These are phyloP conservation scores for Trichacis sp. DNA, from an alignment of 2,888 invertebrate genomes.

Conservation along the genomic window DNA sequence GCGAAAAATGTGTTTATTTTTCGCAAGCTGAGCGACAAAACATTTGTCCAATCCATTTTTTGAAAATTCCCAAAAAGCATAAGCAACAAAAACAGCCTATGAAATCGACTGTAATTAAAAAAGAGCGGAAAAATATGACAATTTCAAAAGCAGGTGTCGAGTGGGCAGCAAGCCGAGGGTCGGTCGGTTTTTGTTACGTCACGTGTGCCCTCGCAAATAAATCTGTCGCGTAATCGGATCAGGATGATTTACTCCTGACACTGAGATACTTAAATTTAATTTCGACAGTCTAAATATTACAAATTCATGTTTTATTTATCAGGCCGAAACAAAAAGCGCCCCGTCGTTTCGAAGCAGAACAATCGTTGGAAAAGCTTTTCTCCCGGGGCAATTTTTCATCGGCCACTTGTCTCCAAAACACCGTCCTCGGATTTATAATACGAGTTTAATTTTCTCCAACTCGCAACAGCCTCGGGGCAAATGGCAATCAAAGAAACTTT, in stretches of 20 bases:
- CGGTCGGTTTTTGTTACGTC: constrained; percentile 65
- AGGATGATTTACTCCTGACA: constrained; percentile 44
- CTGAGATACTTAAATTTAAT: constrained; percentile 25
- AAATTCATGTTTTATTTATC: constrained; percentile 3
- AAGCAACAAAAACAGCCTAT: too few relatives aligned
- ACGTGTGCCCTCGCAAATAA: constrained; percentile 67
- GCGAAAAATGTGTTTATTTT: too few relatives aligned
- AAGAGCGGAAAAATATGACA: constrained; percentile 30
- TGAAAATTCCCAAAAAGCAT: neutral
- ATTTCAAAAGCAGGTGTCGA: constrained; percentile 50
- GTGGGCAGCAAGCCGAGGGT: constrained; percentile 57
- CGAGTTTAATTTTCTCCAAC: constrained; percentile 19
- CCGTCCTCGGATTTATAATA: neutral
- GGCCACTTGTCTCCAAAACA: too few relatives aligned
- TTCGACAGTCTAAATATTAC: constrained; percentile 3
- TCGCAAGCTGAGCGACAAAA: too few relatives aligned
- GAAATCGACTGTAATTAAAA: too few relatives aligned
- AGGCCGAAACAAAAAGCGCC: neutral
- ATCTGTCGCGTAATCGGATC: constrained; percentile 61
- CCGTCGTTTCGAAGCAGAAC: neutral
- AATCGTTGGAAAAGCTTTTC: neutral
- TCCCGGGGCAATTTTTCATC: neutral
- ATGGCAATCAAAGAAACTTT: constrained; percentile 53
- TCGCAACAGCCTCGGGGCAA: constrained; percentile 27
- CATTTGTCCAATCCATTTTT: neutral